Percentiles rank a stretch among this genome's conserved stretches.
phyloP scores from a whole-genome alignment of 30 jellyfish, hydroid and myxozoan species.

The Hydractinia symbiolongicarpus region DNA sequence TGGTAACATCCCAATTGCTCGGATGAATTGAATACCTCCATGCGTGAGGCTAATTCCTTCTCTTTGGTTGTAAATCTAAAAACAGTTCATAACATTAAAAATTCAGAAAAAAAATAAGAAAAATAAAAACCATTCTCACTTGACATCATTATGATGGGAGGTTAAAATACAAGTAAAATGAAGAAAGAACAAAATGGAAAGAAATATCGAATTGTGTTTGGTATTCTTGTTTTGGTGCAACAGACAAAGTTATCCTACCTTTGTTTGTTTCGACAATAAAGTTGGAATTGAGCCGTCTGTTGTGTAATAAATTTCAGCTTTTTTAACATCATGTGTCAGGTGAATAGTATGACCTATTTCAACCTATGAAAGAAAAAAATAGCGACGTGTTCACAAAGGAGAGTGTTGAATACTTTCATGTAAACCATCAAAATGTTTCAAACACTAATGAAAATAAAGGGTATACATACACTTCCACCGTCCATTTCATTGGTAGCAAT shows the following conservation, averaged over 20 bases:
- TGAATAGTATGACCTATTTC: constrained; percentile 32
- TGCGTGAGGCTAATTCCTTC: constrained; percentile 14
- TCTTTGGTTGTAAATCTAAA: constrained; percentile 2
- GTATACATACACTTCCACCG: constrained; percentile 40
- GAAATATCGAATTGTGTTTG: too few relatives aligned
- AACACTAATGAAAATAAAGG: not conserved
- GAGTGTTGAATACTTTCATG: too few relatives aligned
- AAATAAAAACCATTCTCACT: not conserved
- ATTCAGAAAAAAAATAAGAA: not conserved
- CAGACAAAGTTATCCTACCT: not conserved
- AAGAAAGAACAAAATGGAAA: too few relatives aligned
- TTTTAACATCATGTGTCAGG: not conserved
- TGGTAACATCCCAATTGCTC: constrained; percentile 22
- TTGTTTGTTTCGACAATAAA: not conserved
- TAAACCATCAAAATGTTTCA: too few relatives aligned
- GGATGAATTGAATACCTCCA: constrained; percentile 27
- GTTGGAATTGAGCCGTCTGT: constrained; percentile 32
- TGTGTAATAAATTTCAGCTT: constrained; percentile 21
- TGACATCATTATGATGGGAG: too few relatives aligned
- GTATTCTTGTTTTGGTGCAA: too few relatives aligned
- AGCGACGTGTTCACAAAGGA: not conserved
- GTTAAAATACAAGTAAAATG: too few relatives aligned
- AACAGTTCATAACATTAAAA: not conserved
- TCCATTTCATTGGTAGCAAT: constrained; percentile 33
- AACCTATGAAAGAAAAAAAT: constrained; percentile 6